Percentiles rank a stretch among this genome's conserved stretches.
Evolutionary conservation across 2,113 vertebrate genomes (phyloP).

Genomic region (Nothoprocta pentlandii): DNA sequence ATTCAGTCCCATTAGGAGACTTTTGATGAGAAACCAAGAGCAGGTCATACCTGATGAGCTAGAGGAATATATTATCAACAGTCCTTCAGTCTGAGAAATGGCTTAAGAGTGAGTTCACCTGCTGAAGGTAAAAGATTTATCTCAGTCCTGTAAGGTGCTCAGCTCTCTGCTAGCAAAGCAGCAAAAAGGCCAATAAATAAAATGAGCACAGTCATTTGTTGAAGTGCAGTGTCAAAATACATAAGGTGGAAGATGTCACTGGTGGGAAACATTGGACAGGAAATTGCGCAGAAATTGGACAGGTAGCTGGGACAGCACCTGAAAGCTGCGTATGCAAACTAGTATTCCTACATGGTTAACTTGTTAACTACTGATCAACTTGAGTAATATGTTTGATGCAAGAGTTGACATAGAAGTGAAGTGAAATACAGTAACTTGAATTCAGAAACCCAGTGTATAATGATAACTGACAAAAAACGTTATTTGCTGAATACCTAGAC

Average conservation of each 20-base stretch:
- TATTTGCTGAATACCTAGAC: background rate
- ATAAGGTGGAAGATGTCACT: background rate
- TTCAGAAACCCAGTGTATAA: background rate
- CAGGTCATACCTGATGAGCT: background rate
- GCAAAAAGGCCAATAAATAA: conserved; percentile 3
- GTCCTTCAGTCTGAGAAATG: background rate
- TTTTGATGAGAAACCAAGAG: conserved; percentile 1
- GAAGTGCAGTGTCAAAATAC: background rate
- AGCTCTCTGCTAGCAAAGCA: background rate
- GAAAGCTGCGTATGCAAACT: background rate
- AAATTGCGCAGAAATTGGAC: background rate
- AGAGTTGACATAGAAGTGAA: background rate
- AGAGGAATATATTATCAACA: background rate
- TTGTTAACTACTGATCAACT: background rate
- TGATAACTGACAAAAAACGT: background rate
- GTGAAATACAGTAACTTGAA: background rate
- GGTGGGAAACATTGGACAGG: background rate
- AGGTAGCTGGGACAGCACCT: background rate
- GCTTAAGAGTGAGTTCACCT: background rate
- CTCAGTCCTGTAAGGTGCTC: background rate
- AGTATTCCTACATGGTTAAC: background rate
- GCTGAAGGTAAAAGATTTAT: background rate
- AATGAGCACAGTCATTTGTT: background rate
- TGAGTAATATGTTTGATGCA: background rate
- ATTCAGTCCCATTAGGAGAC: background rate